phyloP scores from a whole-genome alignment of 2,888 invertebrate species.

The Synanthedon formicaeformis region DNA sequence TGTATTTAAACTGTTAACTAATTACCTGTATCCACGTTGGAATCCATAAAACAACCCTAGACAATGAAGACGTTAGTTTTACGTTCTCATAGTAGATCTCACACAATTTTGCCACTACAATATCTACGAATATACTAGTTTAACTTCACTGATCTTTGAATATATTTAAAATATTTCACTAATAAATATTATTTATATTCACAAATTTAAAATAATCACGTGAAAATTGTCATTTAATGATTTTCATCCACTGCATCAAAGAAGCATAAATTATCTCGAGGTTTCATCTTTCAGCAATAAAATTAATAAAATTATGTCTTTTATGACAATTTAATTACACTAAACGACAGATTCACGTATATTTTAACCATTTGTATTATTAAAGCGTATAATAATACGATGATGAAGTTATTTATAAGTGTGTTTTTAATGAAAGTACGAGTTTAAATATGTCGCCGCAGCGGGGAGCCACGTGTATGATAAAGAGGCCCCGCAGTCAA shows the following conservation, averaged over 20 bases:
- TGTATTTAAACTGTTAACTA: no score
- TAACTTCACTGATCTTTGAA: no score
- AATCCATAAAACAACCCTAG: no score
- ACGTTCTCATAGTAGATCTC: no score
- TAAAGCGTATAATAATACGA: conserved; percentile 4
- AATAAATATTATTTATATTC: no score
- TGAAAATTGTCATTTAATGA: background rate
- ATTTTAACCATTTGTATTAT: conserved; percentile 1
- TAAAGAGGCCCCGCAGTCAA: conserved; percentile 21
- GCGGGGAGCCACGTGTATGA: conserved; percentile 30
- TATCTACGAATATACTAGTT: no score
- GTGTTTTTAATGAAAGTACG: conserved; percentile 13
- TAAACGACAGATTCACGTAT: conserved; percentile 9
- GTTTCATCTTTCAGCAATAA: background rate
- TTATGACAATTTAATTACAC: conserved; percentile 17
- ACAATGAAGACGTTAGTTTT: no score
- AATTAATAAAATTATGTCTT: conserved; percentile 12
- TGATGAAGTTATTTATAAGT: conserved; percentile 19
- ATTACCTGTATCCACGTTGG: no score
- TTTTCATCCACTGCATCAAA: background rate
- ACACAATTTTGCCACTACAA: no score
- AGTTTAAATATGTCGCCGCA: conserved; percentile 24
- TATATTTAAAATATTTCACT: no score
- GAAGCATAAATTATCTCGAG: background rate
- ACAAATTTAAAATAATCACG: background rate